Base-by-base conservation (phyloP, 2,797 vertebrate species). In the Bradypodion pumilum region DNA sequence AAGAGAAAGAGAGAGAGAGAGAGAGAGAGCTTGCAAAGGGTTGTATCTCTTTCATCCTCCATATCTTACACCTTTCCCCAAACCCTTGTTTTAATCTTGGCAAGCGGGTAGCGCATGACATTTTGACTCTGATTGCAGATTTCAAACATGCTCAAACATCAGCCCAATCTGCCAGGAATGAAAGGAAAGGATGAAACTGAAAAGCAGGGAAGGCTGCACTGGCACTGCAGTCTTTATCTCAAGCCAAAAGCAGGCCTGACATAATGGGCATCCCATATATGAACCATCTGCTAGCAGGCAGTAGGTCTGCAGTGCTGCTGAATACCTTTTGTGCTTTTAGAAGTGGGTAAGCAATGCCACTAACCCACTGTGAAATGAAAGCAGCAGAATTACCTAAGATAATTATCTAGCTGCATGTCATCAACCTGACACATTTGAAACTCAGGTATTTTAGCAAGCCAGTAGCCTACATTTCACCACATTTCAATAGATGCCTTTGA, bases 11-110 rank as follows among this genome's bases (percentile, higher is more conserved):
- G 19, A 40, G 19, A 40, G 66, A 40, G 32, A 35, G 68, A 9
- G 21, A 25, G 68, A 42, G 37, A 3, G 68, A 86, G 85, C 74
- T 84, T 86, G 74, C 25, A 65, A 66, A 90, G 87, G 68, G 44
- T 65, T 88, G 68, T 46, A 62, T 84, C 83, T 85, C 87, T 84
- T 0, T 21, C 44, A 42, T 42, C 69, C 21, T 59, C 49, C n/a
- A 59, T 2, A 0, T 23, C 35, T 74, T 74, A 85, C 46, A 66
- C 76, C 70, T 83, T 70, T 66, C 7, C 40, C 52, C 29, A 77
- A n/a, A 27, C 56, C 35, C 23, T 84, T 29, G 35, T 72, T 78
- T 59, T 68, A 76, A 83, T 52, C 21, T 56, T 80, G 78, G 63
- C 37, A 63, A 56, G 74, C 65, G n/a, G 59, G 35, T 46, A 75